Conservation (phyloP, 2,888 invertebrate species). For the Germaria angustata region DNA sequence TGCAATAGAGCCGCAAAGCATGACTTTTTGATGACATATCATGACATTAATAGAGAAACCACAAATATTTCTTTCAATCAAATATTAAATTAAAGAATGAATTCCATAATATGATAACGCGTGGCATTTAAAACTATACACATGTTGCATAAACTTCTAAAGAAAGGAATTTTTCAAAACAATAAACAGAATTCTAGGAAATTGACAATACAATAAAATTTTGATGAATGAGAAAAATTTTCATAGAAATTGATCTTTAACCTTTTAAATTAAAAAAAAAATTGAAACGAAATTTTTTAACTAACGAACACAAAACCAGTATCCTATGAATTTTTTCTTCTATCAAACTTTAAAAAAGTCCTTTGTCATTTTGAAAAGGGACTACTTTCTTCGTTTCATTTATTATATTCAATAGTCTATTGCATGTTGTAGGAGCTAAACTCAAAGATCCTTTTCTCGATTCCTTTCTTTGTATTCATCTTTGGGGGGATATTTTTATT, state of each 20-base stretch:
- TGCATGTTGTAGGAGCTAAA: constrained; percentile 45
- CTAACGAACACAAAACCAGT: constrained; percentile 6
- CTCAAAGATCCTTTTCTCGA: constrained; percentile 29
- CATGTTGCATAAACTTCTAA: neutral
- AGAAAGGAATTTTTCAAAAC: neutral
- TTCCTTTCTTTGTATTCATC: neutral
- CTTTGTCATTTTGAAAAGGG: constrained; percentile 51
- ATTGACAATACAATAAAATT: constrained; percentile 3
- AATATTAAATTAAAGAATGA: constrained; percentile 1
- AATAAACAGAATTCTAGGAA: constrained; percentile 56
- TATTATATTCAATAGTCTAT: neutral
- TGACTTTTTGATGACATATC: constrained; percentile 65
- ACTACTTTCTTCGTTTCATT: neutral
- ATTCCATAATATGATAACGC: constrained; percentile 47
- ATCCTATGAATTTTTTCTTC: constrained; percentile 25
- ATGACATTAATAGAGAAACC: constrained; percentile 56
- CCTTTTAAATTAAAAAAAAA: constrained; percentile 23
- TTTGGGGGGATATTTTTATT: neutral
- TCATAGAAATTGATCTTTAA: constrained; percentile 59
- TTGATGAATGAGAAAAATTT: constrained; percentile 53
- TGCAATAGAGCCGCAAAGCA: constrained; percentile 6
- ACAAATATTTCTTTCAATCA: constrained; percentile 57
- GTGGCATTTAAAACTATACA: constrained; percentile 58
- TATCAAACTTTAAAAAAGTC: constrained; percentile 55
- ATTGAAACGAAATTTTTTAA: neutral